phyloP scores from a whole-genome alignment of 30 jellyfish, hydroid and myxozoan genomes.

The Morbakka virulenta region DNA sequence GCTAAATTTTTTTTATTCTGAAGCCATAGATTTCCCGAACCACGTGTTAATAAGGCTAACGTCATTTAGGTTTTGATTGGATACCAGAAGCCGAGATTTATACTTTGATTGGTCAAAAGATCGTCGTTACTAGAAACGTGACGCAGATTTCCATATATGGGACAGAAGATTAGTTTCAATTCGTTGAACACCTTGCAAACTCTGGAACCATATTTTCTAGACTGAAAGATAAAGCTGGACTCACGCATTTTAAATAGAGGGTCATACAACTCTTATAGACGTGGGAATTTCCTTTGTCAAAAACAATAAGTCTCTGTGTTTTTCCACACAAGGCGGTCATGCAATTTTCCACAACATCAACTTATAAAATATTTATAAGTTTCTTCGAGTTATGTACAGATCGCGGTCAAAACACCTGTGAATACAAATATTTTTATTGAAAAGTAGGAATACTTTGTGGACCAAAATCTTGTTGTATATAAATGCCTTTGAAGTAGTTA shows the following conservation, averaged over 20 bases:
- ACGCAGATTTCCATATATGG: slow-evolving; percentile 71
- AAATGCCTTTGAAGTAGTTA: not conserved
- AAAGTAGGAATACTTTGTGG: not conserved
- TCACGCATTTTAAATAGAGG: slow-evolving; percentile 31
- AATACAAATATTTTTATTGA: not conserved
- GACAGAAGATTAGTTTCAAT: slow-evolving; percentile 12
- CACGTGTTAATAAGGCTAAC: slow-evolving; percentile 68
- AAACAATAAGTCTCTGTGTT: slow-evolving; percentile 54
- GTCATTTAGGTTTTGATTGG: slow-evolving; percentile 59
- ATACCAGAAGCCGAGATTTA: slow-evolving; percentile 9
- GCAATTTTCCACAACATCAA: slow-evolving; percentile 48
- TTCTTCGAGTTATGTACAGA: not conserved
- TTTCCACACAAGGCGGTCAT: slow-evolving; percentile 35
- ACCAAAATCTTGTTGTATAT: not conserved
- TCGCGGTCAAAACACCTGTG: slow-evolving; percentile 1
- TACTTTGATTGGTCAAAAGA: slow-evolving; percentile 48
- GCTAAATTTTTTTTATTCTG: slow-evolving; percentile 66
- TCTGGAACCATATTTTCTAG: slow-evolving; percentile 34
- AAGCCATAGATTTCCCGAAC: slow-evolving; percentile 59
- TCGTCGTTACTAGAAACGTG: slow-evolving; percentile 66
- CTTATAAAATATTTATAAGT: not conserved
- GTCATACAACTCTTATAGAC: slow-evolving; percentile 34
- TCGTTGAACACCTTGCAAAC: not conserved
- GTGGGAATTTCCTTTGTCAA: slow-evolving; percentile 69
- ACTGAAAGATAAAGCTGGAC: not conserved